Conservation (phyloP, 2,113 vertebrate species). For the Rhipidura dahli region DNA sequence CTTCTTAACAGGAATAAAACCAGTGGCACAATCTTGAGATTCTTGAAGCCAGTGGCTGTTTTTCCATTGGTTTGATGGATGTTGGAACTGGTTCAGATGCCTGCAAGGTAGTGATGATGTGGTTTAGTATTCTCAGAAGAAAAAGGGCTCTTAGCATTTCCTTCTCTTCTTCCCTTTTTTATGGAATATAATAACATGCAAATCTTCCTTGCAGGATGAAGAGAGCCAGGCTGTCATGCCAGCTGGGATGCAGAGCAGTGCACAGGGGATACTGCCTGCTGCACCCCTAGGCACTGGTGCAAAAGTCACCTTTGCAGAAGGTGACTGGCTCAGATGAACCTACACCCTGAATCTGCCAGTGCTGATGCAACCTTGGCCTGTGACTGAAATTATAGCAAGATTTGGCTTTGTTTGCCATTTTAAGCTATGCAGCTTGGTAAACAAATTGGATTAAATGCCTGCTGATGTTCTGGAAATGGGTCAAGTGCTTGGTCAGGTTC, state of each 20-base stretch:
- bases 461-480: background rate
- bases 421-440: background rate
- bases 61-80: background rate
- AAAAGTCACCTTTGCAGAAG: background rate
- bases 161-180: background rate
- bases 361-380: background rate
- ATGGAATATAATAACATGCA: background rate
- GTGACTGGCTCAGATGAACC: background rate
- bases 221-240: background rate
- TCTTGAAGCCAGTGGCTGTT: background rate
- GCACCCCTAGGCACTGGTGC: background rate
- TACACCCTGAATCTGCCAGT: background rate
- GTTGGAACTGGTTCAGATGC: background rate
- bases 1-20: background rate
- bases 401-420: background rate
- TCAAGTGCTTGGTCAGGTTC: background rate
- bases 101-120: background rate
- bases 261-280: background rate
- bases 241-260: background rate
- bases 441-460: background rate
- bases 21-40: background rate
- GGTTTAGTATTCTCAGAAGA: background rate
- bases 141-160: background rate
- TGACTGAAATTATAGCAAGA: background rate
- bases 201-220: background rate